Conservation (phyloP, 2,888 invertebrate species). For the Caenorhabditis angaria region DNA sequence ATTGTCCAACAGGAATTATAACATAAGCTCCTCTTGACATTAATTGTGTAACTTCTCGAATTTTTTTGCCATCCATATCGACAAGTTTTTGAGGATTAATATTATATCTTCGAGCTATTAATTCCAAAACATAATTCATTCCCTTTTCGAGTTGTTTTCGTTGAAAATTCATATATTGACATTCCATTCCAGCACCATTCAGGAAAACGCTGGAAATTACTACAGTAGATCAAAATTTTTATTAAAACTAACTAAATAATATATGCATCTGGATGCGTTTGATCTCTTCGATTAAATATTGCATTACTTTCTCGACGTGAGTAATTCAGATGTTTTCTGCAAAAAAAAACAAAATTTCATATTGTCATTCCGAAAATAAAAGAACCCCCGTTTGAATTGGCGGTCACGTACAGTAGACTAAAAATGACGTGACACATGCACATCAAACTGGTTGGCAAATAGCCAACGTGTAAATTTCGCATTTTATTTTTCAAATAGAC, state of each 20-base stretch:
- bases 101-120: slow-evolving; percentile 58
- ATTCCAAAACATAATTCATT: slow-evolving; percentile 60
- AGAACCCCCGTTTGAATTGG: too few species aligned
- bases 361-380: too few species aligned
- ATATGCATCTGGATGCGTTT: slow-evolving; percentile 65
- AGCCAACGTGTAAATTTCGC: too few species aligned
- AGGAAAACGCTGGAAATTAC: slow-evolving; percentile 57
- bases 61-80: slow-evolving; percentile 61
- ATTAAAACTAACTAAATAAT: slow-evolving; percentile 57
- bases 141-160: slow-evolving; percentile 64
- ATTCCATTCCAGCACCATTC: slow-evolving; percentile 66
- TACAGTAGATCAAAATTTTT: not conserved
- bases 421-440: too few species aligned
- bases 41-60: slow-evolving; percentile 56
- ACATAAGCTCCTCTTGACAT: slow-evolving; percentile 68
- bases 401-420: too few species aligned
- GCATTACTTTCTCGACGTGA: slow-evolving; percentile 51
- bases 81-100: slow-evolving; percentile 62
- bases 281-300: slow-evolving; percentile 63
- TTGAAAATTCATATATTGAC: slow-evolving; percentile 62
- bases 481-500: too few species aligned
- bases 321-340: slow-evolving; percentile 34
- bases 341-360: slow-evolving; percentile 10
- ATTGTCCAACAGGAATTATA: slow-evolving; percentile 63
- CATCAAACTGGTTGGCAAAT: too few species aligned